Evolutionary conservation across 2,888 invertebrate genomes (phyloP).

Genomic region (Perizoma affinitatum): DNA sequence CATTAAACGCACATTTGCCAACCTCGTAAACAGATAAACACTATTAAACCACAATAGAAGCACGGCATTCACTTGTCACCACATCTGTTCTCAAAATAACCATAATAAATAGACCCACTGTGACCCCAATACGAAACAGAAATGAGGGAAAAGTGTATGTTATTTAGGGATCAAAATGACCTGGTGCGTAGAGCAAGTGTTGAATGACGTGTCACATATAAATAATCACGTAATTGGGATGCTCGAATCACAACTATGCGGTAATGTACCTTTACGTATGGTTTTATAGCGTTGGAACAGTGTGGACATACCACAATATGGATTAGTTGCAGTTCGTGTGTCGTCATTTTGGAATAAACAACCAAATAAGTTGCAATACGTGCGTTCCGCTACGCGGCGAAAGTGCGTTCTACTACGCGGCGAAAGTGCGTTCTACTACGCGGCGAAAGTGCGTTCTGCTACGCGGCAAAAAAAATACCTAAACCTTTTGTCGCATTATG

Average conservation of each 20-base stretch:
- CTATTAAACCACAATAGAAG: conserved; percentile 53
- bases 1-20: conserved; percentile 70
- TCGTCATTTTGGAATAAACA: too few relatives aligned
- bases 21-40: conserved; percentile 57
- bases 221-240: conserved; percentile 79
- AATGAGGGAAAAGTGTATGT: not conserved
- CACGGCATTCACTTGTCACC: conserved; percentile 44
- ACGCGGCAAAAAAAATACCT: too few relatives aligned
- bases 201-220: conserved; percentile 67
- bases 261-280: conserved; percentile 46
- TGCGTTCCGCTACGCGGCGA: too few relatives aligned
- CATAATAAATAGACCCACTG: conserved; percentile 40
- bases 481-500: too few relatives aligned
- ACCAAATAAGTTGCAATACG: too few relatives aligned
- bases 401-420: too few relatives aligned
- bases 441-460: too few relatives aligned
- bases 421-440: too few relatives aligned
- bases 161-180: conserved; percentile 39
- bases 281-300: conserved; percentile 18
- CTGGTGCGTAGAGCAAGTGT: conserved; percentile 50
- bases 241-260: conserved; percentile 64
- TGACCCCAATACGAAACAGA: conserved; percentile 4
- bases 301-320: conserved; percentile 21
- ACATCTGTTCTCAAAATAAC: conserved; percentile 48
- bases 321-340: not conserved